Evolutionary conservation across 2,113 vertebrate species (phyloP).

Genomic region (Hippotragus niger): DNA sequence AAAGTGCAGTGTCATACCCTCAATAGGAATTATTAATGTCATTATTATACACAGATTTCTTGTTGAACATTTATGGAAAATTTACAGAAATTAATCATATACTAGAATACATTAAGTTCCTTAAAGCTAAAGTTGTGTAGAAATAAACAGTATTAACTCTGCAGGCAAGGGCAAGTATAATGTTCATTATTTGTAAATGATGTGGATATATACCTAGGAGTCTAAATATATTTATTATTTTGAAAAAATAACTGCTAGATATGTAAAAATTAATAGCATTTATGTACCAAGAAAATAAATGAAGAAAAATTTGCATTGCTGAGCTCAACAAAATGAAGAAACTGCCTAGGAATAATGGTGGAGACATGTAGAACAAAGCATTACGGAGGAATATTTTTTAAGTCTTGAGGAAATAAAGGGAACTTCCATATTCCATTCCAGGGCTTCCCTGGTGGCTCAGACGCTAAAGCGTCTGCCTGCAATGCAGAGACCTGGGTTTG

Average conservation of each 20-base stretch:
- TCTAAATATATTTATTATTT: no score
- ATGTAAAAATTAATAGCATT: not conserved
- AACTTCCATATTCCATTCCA: not conserved
- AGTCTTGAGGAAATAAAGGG: not conserved
- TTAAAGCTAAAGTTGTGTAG: not conserved
- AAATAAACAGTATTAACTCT: not conserved
- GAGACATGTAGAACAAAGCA: not conserved
- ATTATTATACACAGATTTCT: not conserved
- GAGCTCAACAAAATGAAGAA: slow-evolving; percentile 2
- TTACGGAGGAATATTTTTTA: not conserved
- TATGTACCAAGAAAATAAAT: not conserved
- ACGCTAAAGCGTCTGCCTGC: no score
- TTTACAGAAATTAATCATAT: not conserved
- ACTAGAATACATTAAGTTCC: not conserved
- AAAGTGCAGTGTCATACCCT: not conserved
- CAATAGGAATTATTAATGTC: not conserved
- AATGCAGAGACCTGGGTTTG: no score
- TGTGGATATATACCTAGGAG: not conserved
- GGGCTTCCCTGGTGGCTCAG: no score
- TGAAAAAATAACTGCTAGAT: not conserved
- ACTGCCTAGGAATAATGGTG: not conserved
- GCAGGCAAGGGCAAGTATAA: not conserved
- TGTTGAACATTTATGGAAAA: not conserved
- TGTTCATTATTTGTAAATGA: not conserved
- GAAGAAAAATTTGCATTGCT: not conserved